Base-by-base conservation (phyloP, 2,888 invertebrate species). In the Drosophila anomelani region DNA sequence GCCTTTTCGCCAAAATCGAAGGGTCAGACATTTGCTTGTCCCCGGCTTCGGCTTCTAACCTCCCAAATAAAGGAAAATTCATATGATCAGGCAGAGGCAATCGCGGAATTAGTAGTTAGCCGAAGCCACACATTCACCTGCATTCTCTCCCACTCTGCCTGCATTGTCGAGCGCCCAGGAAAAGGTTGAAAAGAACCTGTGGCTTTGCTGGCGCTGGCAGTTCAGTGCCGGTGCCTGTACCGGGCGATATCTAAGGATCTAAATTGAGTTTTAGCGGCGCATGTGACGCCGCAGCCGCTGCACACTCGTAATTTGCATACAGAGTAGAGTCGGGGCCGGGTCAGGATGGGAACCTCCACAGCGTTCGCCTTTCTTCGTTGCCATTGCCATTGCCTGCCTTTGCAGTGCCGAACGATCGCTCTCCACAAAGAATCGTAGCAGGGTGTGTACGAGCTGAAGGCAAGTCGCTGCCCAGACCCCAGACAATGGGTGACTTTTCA, bases 231-330 rank as follows among this genome's bases (percentile, higher is more conserved):
- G 20, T 46, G 68, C 41, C 51, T 77, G 66, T 81, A 78, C 87
- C 71, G 75, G 77, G 71, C 79, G 75, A 78, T 85, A 85, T 85
- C 85, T 75, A 64, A 53, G 75, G 61, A 85, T 85, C 85, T 85
- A 85, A 89, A 85, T 85, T 85, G 88, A 89, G 90, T 89, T 89
- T 89, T 81, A 76, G 90, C 89, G 87, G 90, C 84, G 85, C 85
- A 85, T 89, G 86, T 88, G 84, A 84, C 88, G 88, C 58, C 75
- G 62, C 64, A 57, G 79, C 32, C 64, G 71, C 41, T 75, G 68
- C 79, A 61, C 75, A 85, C 77, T 77, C 76, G 85, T 89, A 90
- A 90, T 90, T 90, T 90, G 90, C 90, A 90, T 90, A 90, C 81
- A 89, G 85, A 66, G 70, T 47, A 70, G 76, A 84, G 72, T 78